These are phyloP conservation scores for Andrena praecox DNA, from an alignment of 2,888 invertebrate genomes.

Conservation along the genomic window DNA sequence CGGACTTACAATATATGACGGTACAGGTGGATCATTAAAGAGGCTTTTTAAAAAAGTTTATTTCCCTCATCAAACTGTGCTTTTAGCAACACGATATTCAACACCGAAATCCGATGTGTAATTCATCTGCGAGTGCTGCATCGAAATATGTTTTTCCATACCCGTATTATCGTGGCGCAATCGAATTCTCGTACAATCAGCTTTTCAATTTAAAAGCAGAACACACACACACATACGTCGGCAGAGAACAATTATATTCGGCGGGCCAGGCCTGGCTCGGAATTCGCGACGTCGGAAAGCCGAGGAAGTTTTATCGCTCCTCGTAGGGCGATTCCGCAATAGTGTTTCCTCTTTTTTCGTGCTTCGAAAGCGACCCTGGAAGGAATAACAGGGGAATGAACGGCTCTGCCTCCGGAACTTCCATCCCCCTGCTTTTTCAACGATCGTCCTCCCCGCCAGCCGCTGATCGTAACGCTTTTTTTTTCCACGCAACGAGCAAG, in stretches of 20 bases:
- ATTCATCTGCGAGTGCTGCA: too few species aligned
- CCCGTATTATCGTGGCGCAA: not conserved
- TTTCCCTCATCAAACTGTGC: too few species aligned
- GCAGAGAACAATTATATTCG: constrained; percentile 28
- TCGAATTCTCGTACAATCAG: not conserved
- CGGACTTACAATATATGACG: too few species aligned
- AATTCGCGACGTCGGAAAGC: constrained; percentile 22
- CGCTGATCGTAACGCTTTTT: constrained; percentile 40
- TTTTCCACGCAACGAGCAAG: constrained; percentile 34
- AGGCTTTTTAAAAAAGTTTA: too few species aligned
- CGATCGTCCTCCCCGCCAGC: not conserved
- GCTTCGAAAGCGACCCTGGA: constrained; percentile 15
- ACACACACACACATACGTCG: not conserved
- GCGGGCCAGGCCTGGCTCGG: not conserved
- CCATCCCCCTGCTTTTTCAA: constrained; percentile 10
- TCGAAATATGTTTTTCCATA: too few species aligned
- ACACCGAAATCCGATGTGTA: too few species aligned
- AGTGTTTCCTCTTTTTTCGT: not conserved
- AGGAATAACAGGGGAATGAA: constrained; percentile 17
- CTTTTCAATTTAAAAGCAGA: not conserved
- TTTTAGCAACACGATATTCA: too few species aligned
- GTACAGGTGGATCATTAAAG: too few species aligned
- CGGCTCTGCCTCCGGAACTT: constrained; percentile 7
- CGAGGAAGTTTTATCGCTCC: constrained; percentile 42
- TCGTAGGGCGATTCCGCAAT: constrained; percentile 32